A percentile compares a stretch with the other conserved stretches of the same genome.
phyloP scores from a whole-genome alignment of 1,140 invertebrate genomes.

The Aphelinus atriplicis region DNA sequence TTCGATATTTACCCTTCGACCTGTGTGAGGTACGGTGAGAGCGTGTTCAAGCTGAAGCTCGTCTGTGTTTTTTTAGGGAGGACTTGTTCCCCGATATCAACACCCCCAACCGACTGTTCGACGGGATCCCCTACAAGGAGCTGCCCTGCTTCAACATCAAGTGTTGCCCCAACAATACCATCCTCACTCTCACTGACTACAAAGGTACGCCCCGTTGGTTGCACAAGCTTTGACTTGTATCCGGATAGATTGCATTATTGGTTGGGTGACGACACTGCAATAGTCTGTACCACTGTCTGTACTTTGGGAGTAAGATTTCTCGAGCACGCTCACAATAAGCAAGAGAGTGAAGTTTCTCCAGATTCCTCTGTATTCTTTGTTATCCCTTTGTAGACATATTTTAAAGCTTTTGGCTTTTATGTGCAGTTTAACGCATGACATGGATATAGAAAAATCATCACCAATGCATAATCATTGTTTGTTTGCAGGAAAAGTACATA shows the following conservation, averaged over 20 bases:
- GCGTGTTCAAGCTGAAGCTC: background rate
- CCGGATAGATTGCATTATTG: too few relatives aligned
- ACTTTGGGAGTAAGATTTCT: too few relatives aligned
- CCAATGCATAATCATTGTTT: background rate
- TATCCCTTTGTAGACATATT: too few relatives aligned
- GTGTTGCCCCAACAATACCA: constrained; percentile 87
- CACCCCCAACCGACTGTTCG: constrained; percentile 78
- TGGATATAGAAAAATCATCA: constrained; percentile 9
- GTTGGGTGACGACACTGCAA: too few relatives aligned
- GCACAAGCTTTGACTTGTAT: too few relatives aligned
- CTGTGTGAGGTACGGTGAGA: background rate
- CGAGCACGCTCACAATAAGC: too few relatives aligned
- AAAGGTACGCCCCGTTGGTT: constrained; percentile 65
- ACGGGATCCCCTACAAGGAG: constrained; percentile 81
- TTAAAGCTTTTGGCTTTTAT: too few relatives aligned
- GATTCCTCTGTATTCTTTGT: too few relatives aligned
- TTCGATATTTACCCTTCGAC: background rate
- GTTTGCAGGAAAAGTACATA: constrained; percentile 66
- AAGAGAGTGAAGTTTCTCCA: too few relatives aligned
- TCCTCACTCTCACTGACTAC: constrained; percentile 77
- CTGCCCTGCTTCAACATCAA: constrained; percentile 85
- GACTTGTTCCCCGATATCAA: constrained; percentile 79
- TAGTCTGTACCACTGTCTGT: too few relatives aligned
- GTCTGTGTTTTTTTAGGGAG: constrained; percentile 68
- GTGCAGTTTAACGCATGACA: background rate